Conservation (phyloP, 1,140 invertebrate genomes). For the Papilio machaon region DNA sequence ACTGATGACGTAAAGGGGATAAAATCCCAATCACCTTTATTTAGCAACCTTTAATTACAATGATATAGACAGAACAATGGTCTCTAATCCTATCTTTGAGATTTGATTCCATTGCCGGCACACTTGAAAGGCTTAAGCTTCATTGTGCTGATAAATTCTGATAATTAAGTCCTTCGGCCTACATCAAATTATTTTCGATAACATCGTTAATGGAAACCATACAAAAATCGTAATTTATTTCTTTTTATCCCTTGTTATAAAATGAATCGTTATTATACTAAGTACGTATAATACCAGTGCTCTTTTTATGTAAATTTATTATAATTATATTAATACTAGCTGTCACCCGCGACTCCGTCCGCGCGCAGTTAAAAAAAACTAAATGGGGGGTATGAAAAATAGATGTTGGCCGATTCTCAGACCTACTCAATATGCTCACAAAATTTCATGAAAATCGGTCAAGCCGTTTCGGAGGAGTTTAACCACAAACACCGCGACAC, state of each 20-base stretch:
- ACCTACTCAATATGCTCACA: too few relatives aligned
- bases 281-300: too few relatives aligned
- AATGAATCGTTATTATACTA: neutral
- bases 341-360: too few relatives aligned
- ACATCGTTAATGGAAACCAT: neutral
- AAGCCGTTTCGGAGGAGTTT: too few relatives aligned
- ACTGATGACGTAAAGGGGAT: neutral
- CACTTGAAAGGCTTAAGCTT: constrained; percentile 28
- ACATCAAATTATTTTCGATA: constrained; percentile 5
- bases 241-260: neutral
- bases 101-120: constrained; percentile 11
- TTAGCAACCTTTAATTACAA: neutral
- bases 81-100: constrained; percentile 12
- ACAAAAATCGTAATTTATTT: neutral
- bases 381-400: too few relatives aligned
- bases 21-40: neutral
- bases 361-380: too few relatives aligned
- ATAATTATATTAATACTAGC: too few relatives aligned
- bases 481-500: too few relatives aligned
- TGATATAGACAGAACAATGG: constrained; percentile 12
- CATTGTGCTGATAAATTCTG: constrained; percentile 21
- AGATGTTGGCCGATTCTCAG: too few relatives aligned
- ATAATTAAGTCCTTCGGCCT: constrained; percentile 28
- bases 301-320: too few relatives aligned
- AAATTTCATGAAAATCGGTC: too few relatives aligned